Base-by-base conservation (phyloP, 2,113 vertebrate genomes). In the Lophura nycthemera region DNA sequence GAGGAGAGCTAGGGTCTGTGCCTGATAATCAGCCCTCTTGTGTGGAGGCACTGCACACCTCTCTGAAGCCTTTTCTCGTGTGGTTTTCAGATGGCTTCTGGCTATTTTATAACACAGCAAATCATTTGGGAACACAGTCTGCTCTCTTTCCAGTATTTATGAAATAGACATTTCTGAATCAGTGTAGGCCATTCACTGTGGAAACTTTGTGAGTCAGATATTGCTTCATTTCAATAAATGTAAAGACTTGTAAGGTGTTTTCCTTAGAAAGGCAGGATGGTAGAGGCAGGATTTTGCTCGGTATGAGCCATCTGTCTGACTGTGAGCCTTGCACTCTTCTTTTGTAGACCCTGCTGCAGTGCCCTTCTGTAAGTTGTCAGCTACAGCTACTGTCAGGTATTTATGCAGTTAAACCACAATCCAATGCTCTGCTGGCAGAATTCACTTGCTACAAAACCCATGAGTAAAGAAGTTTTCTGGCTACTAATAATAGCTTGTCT, bases 241-340 rank as follows among this genome's bases (percentile, higher is more conserved):
- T 15, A 36, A 69, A 72, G 43, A 30, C 56, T 88, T 57, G 4
- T 15, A 24, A 80, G 15, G 29, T 27, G 5, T 63, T 88, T 86
- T 43, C n/a, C 25, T 83, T 30, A 38, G 61, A 69, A 64, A 52
- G 32, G 22, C n/a, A 70, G 12, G 43, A 47, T 60, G 25, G 16
- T 56, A 43, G 66, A 64, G 21, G 43, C 5, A 18, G 40, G 43
- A 10, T 27, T 73, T 76, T 80, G 8, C 56, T 87, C 32, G 22
- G 0, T 12, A 48, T 34, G 12, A 50, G 10, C 11, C 7, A n/a
- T n/a, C 56, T 25, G 12, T 61, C 16, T 65, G 24, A 19, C 38
- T 32, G 16, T 43, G 25, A 42, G 2, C 19, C 50, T 50, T n/a
- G 10, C 0, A 0, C 22, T 74, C 27, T 84, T 36, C 65, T 54